Evolutionary conservation across 2,888 invertebrate genomes (phyloP).

Genomic region (Glomeris marginata): DNA sequence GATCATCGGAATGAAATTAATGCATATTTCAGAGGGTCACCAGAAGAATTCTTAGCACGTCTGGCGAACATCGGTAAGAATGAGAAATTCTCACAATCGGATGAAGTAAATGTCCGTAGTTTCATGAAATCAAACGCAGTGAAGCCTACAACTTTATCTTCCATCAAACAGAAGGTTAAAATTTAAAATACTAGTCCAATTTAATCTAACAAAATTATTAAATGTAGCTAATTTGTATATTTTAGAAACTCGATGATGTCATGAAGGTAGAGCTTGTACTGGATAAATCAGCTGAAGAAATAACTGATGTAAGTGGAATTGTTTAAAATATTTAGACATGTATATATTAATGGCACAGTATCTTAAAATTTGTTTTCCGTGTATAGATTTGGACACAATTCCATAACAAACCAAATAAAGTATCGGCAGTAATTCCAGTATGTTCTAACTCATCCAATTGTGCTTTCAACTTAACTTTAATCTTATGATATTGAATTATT

Average conservation of each 20-base stretch:
- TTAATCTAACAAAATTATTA: too few species aligned
- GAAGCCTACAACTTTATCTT: too few species aligned
- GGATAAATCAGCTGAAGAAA: slow-evolving; percentile 54
- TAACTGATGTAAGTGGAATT: slow-evolving; percentile 34
- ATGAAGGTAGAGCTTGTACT: slow-evolving; percentile 61
- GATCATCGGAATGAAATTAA: too few species aligned
- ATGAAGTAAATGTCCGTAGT: too few species aligned
- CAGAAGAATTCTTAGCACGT: too few species aligned
- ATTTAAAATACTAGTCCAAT: too few species aligned
- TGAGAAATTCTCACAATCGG: too few species aligned
- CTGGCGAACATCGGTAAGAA: too few species aligned
- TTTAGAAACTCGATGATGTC: slow-evolving; percentile 43
- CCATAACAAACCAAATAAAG: slow-evolving; percentile 57
- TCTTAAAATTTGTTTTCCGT: slow-evolving; percentile 1
- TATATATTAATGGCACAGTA: not conserved
- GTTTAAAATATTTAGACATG: slow-evolving; percentile 13
- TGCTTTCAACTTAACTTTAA: not conserved
- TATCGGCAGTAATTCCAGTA: slow-evolving; percentile 53
- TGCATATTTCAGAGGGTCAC: too few species aligned
- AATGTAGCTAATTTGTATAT: too few species aligned
- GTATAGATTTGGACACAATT: slow-evolving; percentile 61
- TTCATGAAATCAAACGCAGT: too few species aligned
- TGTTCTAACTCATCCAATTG: not conserved
- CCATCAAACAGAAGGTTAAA: too few species aligned
- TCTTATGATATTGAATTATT: not conserved